Evolutionary conservation across 2,113 vertebrate genomes (phyloP), one percentile per base, ranked within the genome.

Genomic region (Anseranas semipalmata): DNA sequence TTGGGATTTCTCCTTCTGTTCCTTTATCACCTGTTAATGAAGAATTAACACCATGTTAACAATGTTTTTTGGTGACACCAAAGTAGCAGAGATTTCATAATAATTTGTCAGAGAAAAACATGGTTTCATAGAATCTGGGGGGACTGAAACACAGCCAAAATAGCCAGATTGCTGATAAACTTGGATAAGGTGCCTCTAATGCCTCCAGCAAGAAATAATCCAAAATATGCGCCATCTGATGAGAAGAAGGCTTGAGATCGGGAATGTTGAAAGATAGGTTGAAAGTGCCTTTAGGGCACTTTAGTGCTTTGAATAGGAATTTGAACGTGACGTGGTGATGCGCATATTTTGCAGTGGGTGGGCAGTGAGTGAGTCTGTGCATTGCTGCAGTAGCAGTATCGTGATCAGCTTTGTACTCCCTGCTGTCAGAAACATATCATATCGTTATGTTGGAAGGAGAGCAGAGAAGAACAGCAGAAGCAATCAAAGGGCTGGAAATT

Each of bases 141-240:
- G 50, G 70, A 14, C 59, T 77, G 88, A 96, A 92, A 30, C n/a
- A 14, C 28, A 79, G 78, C 79, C 91, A 93, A 53, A 85, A 10
- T 20, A 92, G 41, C 35, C 85, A 93, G 86, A 66, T 80, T 88
- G 86, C 63, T 45, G 72, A 77, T 92, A 35, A 92, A 60, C 75
- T 90, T 1, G 0, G 55, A 53, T 60, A 52, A 85, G 84, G 73
- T 60, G 65, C 50, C n/a, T 92, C 70, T 68, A 56, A 58, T 94
- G 77, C 84, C 87, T 94, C 76, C 91, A 94, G 93, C 65, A 78
- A 94, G 87, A 87, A 95, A 55, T 55, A 93, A 85, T 78, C 90
- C 56, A 12, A 67, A 75, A 89, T 75, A 58, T 1, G 2, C 5
- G 6, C 2, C 2, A 21, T 84, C 46, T 74, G 59, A n/a, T 58